Conservation (phyloP, 2,113 vertebrate species). For the Vireo altiloquus region DNA sequence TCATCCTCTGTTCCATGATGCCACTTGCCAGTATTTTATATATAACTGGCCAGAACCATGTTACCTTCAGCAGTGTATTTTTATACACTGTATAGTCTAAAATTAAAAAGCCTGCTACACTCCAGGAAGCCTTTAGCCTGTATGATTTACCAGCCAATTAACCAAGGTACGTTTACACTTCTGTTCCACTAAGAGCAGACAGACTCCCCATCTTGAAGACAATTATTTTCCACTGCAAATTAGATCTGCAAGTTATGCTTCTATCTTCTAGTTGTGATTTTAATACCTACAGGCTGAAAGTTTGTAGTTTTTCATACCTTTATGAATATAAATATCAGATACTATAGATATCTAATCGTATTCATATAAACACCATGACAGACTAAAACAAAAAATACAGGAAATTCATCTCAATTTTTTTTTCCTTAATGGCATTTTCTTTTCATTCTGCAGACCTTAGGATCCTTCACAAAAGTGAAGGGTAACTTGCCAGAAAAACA, state of each 20-base stretch:
- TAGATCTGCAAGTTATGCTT: background rate
- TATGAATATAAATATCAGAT: background rate
- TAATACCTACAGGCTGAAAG: background rate
- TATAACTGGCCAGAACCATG: background rate
- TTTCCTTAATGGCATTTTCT: background rate
- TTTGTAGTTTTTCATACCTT: background rate
- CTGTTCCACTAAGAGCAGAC: background rate
- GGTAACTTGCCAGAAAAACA: background rate
- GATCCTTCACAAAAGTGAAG: background rate
- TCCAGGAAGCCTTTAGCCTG: background rate
- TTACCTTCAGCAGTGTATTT: conserved; percentile 6
- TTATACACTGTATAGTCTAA: conserved; percentile 7
- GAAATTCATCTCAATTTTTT: background rate
- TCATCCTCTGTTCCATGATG: background rate
- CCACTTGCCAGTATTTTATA: conserved; percentile 26
- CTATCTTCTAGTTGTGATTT: background rate
- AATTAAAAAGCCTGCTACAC: background rate
- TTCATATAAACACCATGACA: background rate
- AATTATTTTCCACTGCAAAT: background rate
- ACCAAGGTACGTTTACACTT: conserved; percentile 12
- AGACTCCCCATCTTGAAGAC: background rate
- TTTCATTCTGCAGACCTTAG: background rate
- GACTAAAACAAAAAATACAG: background rate
- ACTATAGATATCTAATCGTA: background rate
- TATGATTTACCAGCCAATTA: conserved; percentile 6